A percentile compares a stretch with the other conserved stretches of the same genome.
phyloP scores from a whole-genome alignment of 2,797 vertebrate species.

The Sitta carolinensis region DNA sequence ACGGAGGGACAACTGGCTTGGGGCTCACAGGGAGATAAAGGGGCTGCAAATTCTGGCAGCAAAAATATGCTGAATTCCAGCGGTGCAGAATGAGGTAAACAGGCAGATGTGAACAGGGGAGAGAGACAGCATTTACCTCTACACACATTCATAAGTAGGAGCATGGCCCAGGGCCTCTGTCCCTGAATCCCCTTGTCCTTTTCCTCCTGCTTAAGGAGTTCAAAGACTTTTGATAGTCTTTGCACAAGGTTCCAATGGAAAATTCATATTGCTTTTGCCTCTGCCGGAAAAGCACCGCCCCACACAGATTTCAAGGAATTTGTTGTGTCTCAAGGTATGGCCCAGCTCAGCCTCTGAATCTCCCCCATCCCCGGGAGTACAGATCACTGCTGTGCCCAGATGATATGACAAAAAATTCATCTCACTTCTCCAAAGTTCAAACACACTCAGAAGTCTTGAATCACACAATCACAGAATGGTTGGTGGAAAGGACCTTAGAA shows the following conservation, averaged over 20 bases:
- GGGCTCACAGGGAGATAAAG: constrained; percentile 64
- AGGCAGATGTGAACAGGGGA: background rate
- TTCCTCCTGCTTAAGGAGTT: background rate
- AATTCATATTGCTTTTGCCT: background rate
- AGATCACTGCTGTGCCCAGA: fast-evolving
- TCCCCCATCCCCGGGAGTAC: background rate
- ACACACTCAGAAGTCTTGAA: background rate
- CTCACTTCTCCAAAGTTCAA: background rate
- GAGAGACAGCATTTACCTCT: background rate
- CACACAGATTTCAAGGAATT: background rate
- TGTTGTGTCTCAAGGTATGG: background rate
- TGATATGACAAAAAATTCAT: background rate
- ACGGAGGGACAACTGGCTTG: constrained; percentile 44
- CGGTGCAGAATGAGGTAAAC: background rate
- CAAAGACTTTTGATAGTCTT: background rate
- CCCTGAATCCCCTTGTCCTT: background rate
- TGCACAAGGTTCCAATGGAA: background rate
- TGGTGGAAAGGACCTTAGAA: background rate
- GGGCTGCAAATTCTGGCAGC: constrained; percentile 39
- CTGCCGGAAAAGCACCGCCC: background rate
- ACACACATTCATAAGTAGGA: fast-evolving
- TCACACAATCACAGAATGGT: background rate
- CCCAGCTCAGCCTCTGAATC: background rate
- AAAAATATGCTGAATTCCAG: constrained; percentile 37
- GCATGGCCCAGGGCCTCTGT: background rate